Evolutionary conservation across 2,113 vertebrate genomes (phyloP), one percentile per base, ranked within the genome.

Genomic region (Pteronura brasiliensis): DNA sequence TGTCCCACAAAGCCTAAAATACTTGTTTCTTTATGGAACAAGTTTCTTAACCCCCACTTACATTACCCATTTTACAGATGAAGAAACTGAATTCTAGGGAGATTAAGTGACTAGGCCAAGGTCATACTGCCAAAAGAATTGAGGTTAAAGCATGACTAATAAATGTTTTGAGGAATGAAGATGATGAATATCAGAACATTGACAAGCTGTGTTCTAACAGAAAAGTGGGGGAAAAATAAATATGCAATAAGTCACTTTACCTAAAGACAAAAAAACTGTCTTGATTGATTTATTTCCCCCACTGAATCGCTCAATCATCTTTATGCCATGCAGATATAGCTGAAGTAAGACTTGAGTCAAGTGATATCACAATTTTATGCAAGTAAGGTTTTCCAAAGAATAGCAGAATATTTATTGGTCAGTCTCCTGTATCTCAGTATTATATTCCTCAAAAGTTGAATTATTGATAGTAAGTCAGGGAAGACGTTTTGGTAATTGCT

Each of bases 401-500:
- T 59, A 91, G 65, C 20, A 79, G 74, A 80, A 47, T 95, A 89
- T 95, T 90, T 93, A 90, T 92, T 95, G 80, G 25, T 69, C 44
- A 96, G 7, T 18, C 47, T 97, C 15, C 14, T 81, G 18, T 89
- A 29, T 95, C n/a, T 94, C 77, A 93, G 71, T 65, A 85, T 95
- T 96, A 65, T 81, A 91, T 95, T 97, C 96, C 89, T 96, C 85
- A 95, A 91, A 97, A 96, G 95, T 93, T 97, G 86, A 96, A 96
- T 96, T 97, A 97, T 81, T 96, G 92, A 96, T 96, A 55, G 23
- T 93, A 97, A 96, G 93, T 96, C 93, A 97, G 84, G 63, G 72
- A 95, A 96, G 95, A 95, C 91, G 93, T 89, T 97, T 95, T 95
- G 79, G 93, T 97, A 97, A 97, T 92, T 97, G 95, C 79, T 97